Conservation (phyloP, 2,113 vertebrate genomes). For the Tychaedon coryphoeus region DNA sequence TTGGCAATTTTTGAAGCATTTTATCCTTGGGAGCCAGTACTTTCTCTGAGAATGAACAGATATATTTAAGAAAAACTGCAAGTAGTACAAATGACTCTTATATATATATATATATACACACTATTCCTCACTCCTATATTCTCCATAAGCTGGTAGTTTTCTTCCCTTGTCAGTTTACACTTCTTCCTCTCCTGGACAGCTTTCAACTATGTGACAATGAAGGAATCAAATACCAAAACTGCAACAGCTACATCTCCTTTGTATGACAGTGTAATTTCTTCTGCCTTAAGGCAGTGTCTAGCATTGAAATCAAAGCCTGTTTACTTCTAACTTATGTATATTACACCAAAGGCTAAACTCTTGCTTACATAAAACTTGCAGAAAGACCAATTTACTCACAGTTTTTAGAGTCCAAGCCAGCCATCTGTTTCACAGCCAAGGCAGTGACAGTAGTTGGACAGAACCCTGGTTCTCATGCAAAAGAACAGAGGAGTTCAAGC, state of each 20-base stretch:
- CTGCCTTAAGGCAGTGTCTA: constrained; percentile 91
- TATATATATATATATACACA: neutral
- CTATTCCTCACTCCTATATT: neutral
- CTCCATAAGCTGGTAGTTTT: constrained; percentile 56
- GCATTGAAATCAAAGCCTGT: constrained; percentile 87
- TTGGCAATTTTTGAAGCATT: neutral
- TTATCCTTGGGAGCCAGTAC: neutral
- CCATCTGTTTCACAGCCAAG: neutral
- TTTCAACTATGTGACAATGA: constrained; percentile 93
- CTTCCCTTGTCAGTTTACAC: constrained; percentile 56
- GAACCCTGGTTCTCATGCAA: neutral
- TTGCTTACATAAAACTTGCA: constrained; percentile 55
- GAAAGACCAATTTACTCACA: constrained; percentile 49
- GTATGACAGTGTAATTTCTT: constrained; percentile 93
- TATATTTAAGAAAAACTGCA: neutral
- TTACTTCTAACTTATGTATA: constrained; percentile 86
- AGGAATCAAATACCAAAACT: constrained; percentile 80
- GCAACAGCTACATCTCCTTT: constrained; percentile 88
- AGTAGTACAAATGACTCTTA: neutral
- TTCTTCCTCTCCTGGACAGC: constrained; percentile 80
- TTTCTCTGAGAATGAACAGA: neutral
- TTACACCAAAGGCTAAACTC: constrained; percentile 71
- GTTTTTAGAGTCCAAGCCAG: neutral
- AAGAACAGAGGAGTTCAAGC: neutral
- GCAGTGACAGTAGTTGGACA: neutral